Conservation (phyloP, 2,113 vertebrate genomes). For the Leptobrachium leishanense region DNA sequence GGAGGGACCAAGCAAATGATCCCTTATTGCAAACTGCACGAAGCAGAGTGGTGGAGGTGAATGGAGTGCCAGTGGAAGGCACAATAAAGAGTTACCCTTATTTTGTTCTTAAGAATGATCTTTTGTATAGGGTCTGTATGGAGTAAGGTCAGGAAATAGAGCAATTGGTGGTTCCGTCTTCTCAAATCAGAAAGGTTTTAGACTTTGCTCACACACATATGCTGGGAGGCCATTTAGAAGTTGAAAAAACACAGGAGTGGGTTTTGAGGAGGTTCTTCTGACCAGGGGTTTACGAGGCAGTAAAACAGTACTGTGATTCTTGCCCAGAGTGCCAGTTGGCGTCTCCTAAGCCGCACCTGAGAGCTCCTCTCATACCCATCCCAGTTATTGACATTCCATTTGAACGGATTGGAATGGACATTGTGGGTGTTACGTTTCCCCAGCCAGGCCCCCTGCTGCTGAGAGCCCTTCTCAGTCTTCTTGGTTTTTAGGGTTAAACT, state of each 20-base stretch:
- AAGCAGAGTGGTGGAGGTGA: background rate
- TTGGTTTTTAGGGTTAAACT: no score
- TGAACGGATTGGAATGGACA: background rate
- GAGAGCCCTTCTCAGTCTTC: no score
- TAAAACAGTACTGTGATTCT: background rate
- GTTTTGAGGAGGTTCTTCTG: background rate
- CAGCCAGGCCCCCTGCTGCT: no score
- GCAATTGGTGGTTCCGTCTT: background rate
- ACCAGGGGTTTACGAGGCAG: background rate
- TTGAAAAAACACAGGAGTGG: background rate
- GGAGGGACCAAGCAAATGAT: background rate
- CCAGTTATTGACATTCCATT: background rate
- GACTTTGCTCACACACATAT: background rate
- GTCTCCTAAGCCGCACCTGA: background rate
- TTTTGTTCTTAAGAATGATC: background rate
- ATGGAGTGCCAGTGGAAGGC: background rate
- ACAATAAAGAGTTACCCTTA: background rate
- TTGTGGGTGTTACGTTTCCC: background rate
- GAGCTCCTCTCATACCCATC: background rate
- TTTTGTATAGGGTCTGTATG: background rate
- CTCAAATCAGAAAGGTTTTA: background rate
- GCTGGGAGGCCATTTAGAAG: background rate
- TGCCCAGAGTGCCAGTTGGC: background rate
- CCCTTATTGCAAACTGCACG: background rate
- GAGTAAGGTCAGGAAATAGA: background rate